phyloP scores from a whole-genome alignment of 1,140 invertebrate genomes.

The Brachionus asplanchnoidis region DNA sequence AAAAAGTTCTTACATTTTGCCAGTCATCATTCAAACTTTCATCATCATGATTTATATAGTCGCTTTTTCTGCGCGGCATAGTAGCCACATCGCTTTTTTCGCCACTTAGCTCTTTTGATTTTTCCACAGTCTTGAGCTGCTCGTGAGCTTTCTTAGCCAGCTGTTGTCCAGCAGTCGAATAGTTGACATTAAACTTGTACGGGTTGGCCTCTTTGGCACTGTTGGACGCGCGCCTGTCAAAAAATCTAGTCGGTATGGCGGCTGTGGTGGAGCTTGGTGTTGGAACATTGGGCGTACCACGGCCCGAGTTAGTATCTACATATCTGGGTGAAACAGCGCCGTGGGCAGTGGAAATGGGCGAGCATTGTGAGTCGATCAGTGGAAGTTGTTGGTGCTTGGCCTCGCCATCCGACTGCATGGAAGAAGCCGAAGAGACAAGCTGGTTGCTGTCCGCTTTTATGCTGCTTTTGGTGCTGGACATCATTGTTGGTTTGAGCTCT shows the following conservation, averaged over 20 bases:
- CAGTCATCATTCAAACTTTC: conserved; percentile 39
- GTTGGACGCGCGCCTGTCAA: conserved; percentile 16
- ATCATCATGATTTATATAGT: conserved; percentile 31
- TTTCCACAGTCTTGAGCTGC: conserved; percentile 33
- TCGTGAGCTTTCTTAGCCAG: conserved; percentile 39
- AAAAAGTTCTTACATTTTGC: conserved; percentile 20
- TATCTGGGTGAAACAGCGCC: not conserved
- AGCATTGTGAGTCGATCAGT: not conserved
- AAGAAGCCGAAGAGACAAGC: not conserved
- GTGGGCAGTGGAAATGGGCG: not conserved
- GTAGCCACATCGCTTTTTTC: not conserved
- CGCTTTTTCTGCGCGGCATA: not conserved
- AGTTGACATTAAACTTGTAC: conserved; percentile 39
- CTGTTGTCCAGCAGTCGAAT: conserved; percentile 29
- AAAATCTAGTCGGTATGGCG: conserved; percentile 1
- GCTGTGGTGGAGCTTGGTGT: not conserved
- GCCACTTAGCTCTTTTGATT: conserved; percentile 15
- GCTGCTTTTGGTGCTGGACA: not conserved
- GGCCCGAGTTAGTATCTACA: not conserved
- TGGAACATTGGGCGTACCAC: not conserved
- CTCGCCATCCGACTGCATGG: not conserved
- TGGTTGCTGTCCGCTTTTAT: not conserved
- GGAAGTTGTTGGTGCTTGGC: not conserved
- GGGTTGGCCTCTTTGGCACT: not conserved
- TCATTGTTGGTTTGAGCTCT: not conserved